Base-by-base conservation (phyloP, 1,140 invertebrate genomes). In the Aphidius ervi region DNA sequence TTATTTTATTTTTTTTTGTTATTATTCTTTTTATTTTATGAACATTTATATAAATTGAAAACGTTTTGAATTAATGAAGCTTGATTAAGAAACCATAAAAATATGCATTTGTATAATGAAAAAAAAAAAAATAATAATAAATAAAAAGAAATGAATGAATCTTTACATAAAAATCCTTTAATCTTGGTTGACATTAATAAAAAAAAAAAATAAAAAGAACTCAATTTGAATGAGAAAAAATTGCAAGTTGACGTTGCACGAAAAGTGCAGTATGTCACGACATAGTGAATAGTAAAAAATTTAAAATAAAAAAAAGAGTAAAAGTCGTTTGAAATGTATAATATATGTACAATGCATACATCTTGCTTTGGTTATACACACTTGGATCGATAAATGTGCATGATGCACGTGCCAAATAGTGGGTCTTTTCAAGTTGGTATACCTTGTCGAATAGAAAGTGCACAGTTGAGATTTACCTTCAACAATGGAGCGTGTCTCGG, bases 351-450 rank as follows among this genome's bases (percentile, higher is more conserved):
- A 31, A 31, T 31, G 4, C 23, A 31, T 4, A 31, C 23, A 31
- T 31, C 23, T 31, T 31, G 23, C 23, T 31, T 31, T 31, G 23
- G 23, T 31, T 31, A 31, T 31, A 31, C 23, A 2, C 2, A 31
- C 23, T 31, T 31, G 56, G 47, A 58, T 58, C 56, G 46, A 58
- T 58, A 49, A 58, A 58, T 50, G 43, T 58, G 56, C 56, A 58
- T 58, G 42, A 58, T 58, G 56, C 48, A 54, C 46, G 61, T 58
- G 61, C 49, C 47, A 63, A 63, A 63, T 45, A 40, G 23, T 31
- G 23, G 23, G 39, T 63, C 61, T 59, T 63, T 63, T 63, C 56
- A 56, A 59, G 61, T 20, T 46, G 43, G 23, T 31, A 42, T 31
- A 42, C 39, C 23, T 42, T n/a, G 16, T 31, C 23, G 49, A 49